phyloP scores from a whole-genome alignment of 2,888 invertebrate genomes.

The Cenopis cana region DNA sequence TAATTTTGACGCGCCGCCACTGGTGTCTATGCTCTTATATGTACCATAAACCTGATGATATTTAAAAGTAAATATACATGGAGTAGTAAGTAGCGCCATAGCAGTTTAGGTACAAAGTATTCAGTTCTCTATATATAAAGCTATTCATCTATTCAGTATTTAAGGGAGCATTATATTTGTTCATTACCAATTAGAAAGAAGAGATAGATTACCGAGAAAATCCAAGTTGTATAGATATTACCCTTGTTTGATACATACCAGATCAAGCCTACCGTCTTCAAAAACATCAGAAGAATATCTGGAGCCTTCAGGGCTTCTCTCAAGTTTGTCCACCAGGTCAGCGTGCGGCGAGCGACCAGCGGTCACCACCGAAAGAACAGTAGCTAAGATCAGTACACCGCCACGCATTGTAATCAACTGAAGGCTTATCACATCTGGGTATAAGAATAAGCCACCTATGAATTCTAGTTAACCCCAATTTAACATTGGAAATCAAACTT shows the following conservation, averaged over 20 bases:
- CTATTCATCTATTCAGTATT: no score
- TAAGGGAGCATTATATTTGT: no score
- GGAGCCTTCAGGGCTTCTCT: slow-evolving; percentile 46
- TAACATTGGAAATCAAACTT: not conserved
- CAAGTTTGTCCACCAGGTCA: slow-evolving; percentile 54
- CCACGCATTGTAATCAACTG: slow-evolving; percentile 8
- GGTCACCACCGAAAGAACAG: slow-evolving; percentile 50
- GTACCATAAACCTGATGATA: no score
- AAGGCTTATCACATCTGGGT: not conserved
- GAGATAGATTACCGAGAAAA: not conserved
- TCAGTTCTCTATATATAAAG: no score
- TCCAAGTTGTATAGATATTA: no score
- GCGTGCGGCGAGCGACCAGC: slow-evolving; percentile 62
- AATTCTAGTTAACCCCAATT: no score
- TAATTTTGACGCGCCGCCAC: no score
- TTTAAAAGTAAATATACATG: no score
- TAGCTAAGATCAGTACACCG: slow-evolving; percentile 18
- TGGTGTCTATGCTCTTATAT: no score
- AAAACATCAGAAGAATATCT: slow-evolving; percentile 56
- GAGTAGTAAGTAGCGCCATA: no score
- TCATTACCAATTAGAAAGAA: no score
- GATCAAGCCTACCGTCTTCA: slow-evolving; percentile 65
- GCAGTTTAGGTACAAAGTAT: no score
- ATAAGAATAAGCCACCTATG: not conserved
- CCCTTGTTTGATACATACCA: slow-evolving; percentile 55